A percentile compares a stretch with the other conserved stretches of the same genome.
These are phyloP conservation scores for Magallana gigas DNA, from an alignment of 1,140 invertebrate species.

Conservation along the genomic window DNA sequence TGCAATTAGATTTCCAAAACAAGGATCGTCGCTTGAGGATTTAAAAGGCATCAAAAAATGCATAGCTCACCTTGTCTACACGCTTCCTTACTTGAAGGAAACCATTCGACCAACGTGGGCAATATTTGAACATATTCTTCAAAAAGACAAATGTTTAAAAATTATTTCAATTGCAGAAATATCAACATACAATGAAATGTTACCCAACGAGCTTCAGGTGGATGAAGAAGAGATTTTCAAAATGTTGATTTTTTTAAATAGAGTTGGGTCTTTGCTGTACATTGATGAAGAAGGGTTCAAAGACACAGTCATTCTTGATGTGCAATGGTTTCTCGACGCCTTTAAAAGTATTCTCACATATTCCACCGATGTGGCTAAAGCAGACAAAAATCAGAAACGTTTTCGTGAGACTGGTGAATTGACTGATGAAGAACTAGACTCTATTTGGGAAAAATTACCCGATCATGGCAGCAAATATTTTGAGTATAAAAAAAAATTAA, in stretches of 20 bases:
- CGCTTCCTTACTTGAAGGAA: not conserved
- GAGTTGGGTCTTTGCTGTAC: not conserved
- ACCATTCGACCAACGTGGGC: not conserved
- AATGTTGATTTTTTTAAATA: not conserved
- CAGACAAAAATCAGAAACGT: not conserved
- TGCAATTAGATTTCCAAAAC: not conserved
- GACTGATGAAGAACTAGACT: not conserved
- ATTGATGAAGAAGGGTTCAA: not conserved
- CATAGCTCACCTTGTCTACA: not conserved
- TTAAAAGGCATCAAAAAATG: not conserved
- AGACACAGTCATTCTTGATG: slow-evolving; percentile 8
- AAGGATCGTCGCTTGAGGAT: not conserved
- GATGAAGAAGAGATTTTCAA: not conserved
- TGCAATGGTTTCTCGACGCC: not conserved
- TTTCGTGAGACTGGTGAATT: not conserved
- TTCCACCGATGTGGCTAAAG: not conserved
- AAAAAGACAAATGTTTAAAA: not conserved
- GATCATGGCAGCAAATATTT: not conserved
- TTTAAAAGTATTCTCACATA: not conserved
- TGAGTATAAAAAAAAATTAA: not conserved
- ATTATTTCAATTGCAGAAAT: not conserved
- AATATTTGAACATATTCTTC: not conserved
- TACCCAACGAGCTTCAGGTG: not conserved
- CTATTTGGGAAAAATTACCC: not conserved
- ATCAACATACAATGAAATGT: not conserved